Percentiles rank a stretch among this genome's conserved stretches.
Evolutionary conservation across 2,888 invertebrate species (phyloP).

Genomic region (Pinctada fucata): DNA sequence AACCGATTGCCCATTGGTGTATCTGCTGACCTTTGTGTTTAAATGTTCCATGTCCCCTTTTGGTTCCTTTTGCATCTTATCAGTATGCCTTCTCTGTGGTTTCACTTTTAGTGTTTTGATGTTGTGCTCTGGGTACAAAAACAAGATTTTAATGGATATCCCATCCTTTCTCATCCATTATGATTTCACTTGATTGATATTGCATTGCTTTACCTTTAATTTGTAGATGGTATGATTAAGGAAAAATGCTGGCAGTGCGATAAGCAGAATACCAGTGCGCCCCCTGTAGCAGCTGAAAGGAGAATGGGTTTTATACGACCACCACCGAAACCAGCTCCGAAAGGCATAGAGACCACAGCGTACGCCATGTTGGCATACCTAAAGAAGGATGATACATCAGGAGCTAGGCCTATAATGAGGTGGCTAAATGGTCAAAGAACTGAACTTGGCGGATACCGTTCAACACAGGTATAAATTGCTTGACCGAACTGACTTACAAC

Average conservation of each 20-base stretch:
- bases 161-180: too few species aligned
- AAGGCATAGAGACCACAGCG: slow-evolving; percentile 63
- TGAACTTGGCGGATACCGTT: slow-evolving; percentile 66
- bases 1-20: too few species aligned
- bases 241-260: slow-evolving; percentile 3
- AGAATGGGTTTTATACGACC: neutral
- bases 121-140: too few species aligned
- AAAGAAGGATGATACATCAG: slow-evolving; percentile 27
- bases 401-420: slow-evolving; percentile 54
- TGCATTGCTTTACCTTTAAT: too few species aligned
- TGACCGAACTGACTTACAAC: too few species aligned
- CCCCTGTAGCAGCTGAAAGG: neutral
- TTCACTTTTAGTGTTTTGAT: too few species aligned
- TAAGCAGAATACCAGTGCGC: neutral
- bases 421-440: slow-evolving; percentile 67
- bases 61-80: too few species aligned
- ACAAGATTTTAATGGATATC: too few species aligned
- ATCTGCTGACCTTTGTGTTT: too few species aligned
- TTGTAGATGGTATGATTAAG: neutral
- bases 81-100: too few species aligned
- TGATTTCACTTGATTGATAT: too few species aligned
- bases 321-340: neutral
- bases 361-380: slow-evolving; percentile 66
- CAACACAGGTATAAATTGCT: slow-evolving; percentile 68
- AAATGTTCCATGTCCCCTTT: too few species aligned